Evolutionary conservation across 2,888 invertebrate genomes (phyloP), one percentile per base, ranked within the genome.

Genomic region (Lasiommata megera): DNA sequence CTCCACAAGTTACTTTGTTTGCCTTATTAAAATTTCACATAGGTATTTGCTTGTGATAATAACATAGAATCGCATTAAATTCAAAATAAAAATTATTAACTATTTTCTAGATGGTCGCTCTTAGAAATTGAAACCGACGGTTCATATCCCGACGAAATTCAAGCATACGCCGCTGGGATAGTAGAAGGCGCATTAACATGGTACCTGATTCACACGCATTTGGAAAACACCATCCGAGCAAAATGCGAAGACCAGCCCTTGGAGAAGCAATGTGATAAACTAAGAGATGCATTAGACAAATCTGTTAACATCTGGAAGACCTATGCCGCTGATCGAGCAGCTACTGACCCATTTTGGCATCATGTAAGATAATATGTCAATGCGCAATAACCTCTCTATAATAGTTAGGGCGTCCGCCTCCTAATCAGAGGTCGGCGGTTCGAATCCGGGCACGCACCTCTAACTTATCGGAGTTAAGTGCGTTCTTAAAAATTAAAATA

Each of bases 141-240:
- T 18, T 90, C 92, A 3, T 95, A 94, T 79, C 93, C 94, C 0
- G 97, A 97, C 77, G 93, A 93, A 69, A 92, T 95, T 41, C 97
- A 97, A 86, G 96, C 97, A 0, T 96, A 94, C 79, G 95, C 96
- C 1, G 97, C 97, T 1, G 98, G 98, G 5, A 91, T 96, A 40
- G 92, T 96, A 0, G 97, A 98, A 80, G 97, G 97, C 0, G 94
- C 94, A 17, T 80, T 97, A 3, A 96, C 97, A 8, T 95, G 95
- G 93, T 94, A 94, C 62, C 90, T 96, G 56, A 96, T 97, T 66
- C 93, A 94, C 77, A 93, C 94, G 71, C 95, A 96, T 74, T 95
- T 96, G 92, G 90, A 93, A 71, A 97, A 97, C 76, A 94, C 94
- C 18, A 89, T 90, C 60, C 71, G 84, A 36, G 78, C 80, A 67